Base-by-base conservation (phyloP, 2,888 invertebrate species). In the Drosophila greeni region DNA sequence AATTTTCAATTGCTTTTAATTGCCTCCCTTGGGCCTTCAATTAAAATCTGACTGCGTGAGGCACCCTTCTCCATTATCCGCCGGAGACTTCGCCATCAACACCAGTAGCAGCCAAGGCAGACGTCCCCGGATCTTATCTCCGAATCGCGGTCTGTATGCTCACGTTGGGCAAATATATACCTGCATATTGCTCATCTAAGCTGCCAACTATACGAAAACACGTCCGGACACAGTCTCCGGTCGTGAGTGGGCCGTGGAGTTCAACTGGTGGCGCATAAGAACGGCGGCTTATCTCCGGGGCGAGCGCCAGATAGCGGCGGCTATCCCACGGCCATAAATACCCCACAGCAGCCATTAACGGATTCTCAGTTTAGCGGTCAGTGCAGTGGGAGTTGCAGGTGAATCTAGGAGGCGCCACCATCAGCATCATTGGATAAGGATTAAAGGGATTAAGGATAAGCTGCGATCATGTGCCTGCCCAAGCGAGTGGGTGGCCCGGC, bases 151-250 rank as follows among this genome's bases (percentile, higher is more conserved):
- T 73, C 52, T 86, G 84, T 86, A 58, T 82, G 82, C 85, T 84
- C 85, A 85, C 84, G 86, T 84, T 82, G 75, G 45, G 69, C 73
- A 85, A 85, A 83, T 65, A 82, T 62, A 66, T 54, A 59, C 56
- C 26, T 68, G 64, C 68, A 57, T 61, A 65, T 66, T 61, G 64
- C 53, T 43, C 64, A 70, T 49, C 52, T 55, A 56, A 61, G 33
- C 53, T 71, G 70, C 47, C 45, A 57, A 42, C 52, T 59, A 69
- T 33, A 68, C 53, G 49, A 42, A 40, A 40, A 66, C 65, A 74
- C 57, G 54, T 47, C 55, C 53, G 57, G 45, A 48, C 36, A 45
- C 49, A 58, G 36, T 29, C 48, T 34, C 43, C 26, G 69, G 43
- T 37, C 36, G 68, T 18, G 42, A 34, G 26, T 43, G 24, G 36